Evolutionary conservation across 2,113 vertebrate genomes (phyloP).

Genomic region (Melanerpes aurifrons): DNA sequence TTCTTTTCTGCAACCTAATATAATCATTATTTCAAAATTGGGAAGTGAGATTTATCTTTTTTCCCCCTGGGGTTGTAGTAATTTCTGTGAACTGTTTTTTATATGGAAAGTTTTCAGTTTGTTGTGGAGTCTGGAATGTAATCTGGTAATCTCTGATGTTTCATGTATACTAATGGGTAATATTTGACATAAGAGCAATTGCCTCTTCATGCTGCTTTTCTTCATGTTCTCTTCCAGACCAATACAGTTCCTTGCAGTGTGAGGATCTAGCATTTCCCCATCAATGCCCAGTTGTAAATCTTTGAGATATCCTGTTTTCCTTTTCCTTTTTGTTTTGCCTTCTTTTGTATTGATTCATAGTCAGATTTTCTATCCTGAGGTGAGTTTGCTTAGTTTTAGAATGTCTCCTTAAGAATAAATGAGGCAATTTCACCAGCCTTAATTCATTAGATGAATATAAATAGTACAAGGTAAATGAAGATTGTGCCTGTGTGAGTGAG

Average conservation of each 20-base stretch:
- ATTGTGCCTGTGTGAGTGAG: background rate
- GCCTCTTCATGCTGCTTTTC: background rate
- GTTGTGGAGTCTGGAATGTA: background rate
- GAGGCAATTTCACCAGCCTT: background rate
- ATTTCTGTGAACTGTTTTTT: background rate
- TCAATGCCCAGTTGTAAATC: background rate
- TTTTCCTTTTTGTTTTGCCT: background rate
- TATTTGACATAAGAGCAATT: background rate
- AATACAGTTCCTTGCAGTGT: background rate
- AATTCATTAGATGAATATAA: background rate
- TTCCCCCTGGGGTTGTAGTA: background rate
- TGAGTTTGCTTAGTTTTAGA: background rate
- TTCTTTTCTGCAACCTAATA: background rate
- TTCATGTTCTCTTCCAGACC: background rate
- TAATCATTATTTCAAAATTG: background rate
- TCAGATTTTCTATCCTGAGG: background rate
- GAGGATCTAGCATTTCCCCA: background rate
- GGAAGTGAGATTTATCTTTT: background rate
- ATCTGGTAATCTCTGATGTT: background rate
- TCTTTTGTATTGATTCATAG: background rate
- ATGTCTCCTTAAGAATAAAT: background rate
- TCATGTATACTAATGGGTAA: background rate
- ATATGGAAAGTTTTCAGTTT: background rate
- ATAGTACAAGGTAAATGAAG: background rate
- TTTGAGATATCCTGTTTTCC: background rate